Conservation (phyloP, 2,888 invertebrate species). For the Kryphioiulus occultus region DNA sequence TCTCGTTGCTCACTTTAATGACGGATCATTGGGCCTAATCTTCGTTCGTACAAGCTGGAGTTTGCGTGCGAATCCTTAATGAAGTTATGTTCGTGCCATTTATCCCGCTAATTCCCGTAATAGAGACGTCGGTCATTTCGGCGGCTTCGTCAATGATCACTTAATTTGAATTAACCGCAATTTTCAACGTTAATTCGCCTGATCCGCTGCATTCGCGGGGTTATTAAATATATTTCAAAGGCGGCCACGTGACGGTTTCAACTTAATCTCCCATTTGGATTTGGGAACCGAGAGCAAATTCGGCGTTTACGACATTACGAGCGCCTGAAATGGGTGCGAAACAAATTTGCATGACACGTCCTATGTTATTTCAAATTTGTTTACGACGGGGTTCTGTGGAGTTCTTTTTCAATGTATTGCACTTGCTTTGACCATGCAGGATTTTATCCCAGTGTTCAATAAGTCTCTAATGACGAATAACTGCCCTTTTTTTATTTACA, state of each 20-base stretch:
- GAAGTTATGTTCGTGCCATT: conserved; percentile 34
- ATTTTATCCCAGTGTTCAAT: too few species aligned
- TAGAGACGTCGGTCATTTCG: conserved; percentile 38
- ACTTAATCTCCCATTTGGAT: background rate
- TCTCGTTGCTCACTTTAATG: background rate
- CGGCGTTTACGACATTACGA: background rate
- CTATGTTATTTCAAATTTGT: background rate
- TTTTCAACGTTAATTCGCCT: background rate
- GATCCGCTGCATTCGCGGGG: background rate
- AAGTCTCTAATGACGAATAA: too few species aligned
- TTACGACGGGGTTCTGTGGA: background rate
- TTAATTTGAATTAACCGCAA: conserved; percentile 33
- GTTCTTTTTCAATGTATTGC: background rate
- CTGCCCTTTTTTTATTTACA: too few species aligned
- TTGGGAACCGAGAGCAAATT: background rate
- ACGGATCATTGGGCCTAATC: background rate
- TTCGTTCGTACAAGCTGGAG: background rate
- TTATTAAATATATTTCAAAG: conserved; percentile 1
- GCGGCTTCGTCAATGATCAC: conserved; percentile 40
- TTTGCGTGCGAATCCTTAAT: conserved; percentile 8
- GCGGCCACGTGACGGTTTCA: background rate
- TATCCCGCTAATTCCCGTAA: conserved; percentile 36
- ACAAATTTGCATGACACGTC: background rate
- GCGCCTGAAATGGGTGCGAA: background rate
- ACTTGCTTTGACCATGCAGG: too few species aligned